Evolutionary conservation across 2,113 vertebrate genomes (phyloP).

Genomic region (Phoenicopterus ruber): DNA sequence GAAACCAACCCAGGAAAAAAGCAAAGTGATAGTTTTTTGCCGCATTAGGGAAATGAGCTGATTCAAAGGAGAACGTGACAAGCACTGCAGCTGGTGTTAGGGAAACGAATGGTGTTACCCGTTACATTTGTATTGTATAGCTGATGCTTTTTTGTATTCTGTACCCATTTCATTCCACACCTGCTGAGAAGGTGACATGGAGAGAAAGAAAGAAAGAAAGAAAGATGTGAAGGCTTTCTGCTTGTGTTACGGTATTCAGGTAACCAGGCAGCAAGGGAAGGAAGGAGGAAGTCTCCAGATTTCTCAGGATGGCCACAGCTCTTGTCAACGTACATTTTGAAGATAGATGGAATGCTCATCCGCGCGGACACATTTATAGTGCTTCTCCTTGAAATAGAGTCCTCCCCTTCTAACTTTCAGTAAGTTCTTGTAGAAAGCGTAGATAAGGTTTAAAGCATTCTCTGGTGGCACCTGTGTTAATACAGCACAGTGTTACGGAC

Average conservation of each 20-base stretch:
- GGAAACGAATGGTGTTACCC: background rate
- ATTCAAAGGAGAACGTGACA: background rate
- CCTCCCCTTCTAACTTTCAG: conserved; percentile 63
- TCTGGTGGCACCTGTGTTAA: conserved; percentile 58
- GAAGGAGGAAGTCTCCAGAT: background rate
- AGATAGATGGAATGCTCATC: conserved; percentile 75
- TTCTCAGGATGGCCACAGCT: background rate
- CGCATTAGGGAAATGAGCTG: background rate
- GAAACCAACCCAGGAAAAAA: background rate
- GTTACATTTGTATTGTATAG: background rate
- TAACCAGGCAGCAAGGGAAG: background rate
- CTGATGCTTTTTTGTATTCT: background rate
- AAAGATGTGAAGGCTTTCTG: background rate
- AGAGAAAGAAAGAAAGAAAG: background rate
- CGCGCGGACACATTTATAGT: conserved; percentile 71
- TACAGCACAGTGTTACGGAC: background rate
- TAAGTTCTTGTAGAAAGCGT: conserved; percentile 68
- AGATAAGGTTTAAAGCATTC: conserved; percentile 55
- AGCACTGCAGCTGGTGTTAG: background rate
- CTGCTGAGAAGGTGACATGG: background rate
- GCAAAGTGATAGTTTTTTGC: background rate
- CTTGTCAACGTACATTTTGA: conserved; percentile 62
- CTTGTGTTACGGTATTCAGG: background rate
- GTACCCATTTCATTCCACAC: background rate
- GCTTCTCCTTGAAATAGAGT: conserved; percentile 65